Evolutionary conservation across 2,888 invertebrate species (phyloP).

Genomic region (Metellina segmentata): DNA sequence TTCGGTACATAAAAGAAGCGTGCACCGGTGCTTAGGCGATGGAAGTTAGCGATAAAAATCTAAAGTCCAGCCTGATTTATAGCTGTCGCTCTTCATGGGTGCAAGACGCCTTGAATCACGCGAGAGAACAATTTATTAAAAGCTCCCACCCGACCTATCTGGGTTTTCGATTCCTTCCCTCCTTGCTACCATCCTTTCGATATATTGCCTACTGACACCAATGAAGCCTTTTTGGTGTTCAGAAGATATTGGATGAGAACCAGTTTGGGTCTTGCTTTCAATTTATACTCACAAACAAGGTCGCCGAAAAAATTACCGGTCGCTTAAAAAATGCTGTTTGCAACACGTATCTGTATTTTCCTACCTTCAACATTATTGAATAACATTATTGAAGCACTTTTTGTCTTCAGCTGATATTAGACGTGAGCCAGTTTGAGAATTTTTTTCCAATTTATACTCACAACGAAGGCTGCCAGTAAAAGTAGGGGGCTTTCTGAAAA

Average conservation of each 20-base stretch:
- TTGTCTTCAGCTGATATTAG: too few species aligned
- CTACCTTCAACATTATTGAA: too few species aligned
- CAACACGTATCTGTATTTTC: too few species aligned
- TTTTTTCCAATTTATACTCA: too few species aligned
- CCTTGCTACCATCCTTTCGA: background rate
- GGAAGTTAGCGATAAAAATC: conserved; percentile 21
- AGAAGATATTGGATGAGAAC: background rate
- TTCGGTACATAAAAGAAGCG: too few species aligned
- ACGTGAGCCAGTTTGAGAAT: too few species aligned
- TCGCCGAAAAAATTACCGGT: too few species aligned
- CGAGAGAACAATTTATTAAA: conserved; percentile 43
- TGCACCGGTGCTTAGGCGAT: too few species aligned
- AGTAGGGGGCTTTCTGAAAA: too few species aligned
- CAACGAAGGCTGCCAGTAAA: too few species aligned
- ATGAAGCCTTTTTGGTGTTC: background rate
- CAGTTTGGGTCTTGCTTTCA: background rate
- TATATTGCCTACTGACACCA: background rate
- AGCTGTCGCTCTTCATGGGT: background rate
- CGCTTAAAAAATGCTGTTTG: too few species aligned
- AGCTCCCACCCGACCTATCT: conserved; percentile 1
- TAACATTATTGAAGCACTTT: too few species aligned
- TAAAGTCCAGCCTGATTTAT: conserved; percentile 18
- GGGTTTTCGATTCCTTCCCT: background rate
- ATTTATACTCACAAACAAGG: background rate
- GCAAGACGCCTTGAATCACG: conserved; percentile 28